Evolutionary conservation across 2,888 invertebrate genomes (phyloP), one percentile per base, ranked within the genome.

Genomic region (Gymnosoma rotundatum): DNA sequence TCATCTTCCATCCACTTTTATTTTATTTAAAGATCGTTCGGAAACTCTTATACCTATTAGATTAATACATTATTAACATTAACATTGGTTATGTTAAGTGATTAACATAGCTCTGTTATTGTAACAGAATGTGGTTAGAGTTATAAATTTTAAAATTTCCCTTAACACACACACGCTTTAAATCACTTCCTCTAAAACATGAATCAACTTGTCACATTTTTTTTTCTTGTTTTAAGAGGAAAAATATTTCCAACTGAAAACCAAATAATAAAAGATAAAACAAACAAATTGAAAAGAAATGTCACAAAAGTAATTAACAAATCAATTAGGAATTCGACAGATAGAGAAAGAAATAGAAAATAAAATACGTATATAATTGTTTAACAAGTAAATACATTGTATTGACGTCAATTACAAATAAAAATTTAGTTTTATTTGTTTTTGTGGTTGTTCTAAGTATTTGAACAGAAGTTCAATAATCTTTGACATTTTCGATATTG

Each of bases 321-420:
- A 20, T 74, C 42, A 80, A 67, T 80, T 80, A 54, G 52, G 42
- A 54, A 52, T 74, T 60, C 54, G 54, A 61, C 36, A 80, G 48
- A 73, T 72, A 72, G 36, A 61, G 8, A 38, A 14, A 45, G 9
- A 58, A 48, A 12, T 42, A 7, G 2, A 42, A 42, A 42, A 12
- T 8, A 38, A 56, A 56, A 70, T 5, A 52, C n/a, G n/a, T 21
- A 48, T 20, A n/a, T 50, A 42, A 42, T 61, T 48, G 54, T 61
- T 72, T 38, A 16, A 48, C n/a, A 16, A 48, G n/a, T 32, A 70
- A 45, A 63, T 20, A 61, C 20, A 64, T 52, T 48, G 67, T 45
- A 74, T 73, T 80, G 79, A 80, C 79, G 79, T 80, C 79, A 80
- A 78, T 78, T 70, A 70, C 48, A n/a, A 56, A 63, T 70, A 63